phyloP scores from a whole-genome alignment of 1,140 invertebrate species.

The Lepidurus packardi region DNA sequence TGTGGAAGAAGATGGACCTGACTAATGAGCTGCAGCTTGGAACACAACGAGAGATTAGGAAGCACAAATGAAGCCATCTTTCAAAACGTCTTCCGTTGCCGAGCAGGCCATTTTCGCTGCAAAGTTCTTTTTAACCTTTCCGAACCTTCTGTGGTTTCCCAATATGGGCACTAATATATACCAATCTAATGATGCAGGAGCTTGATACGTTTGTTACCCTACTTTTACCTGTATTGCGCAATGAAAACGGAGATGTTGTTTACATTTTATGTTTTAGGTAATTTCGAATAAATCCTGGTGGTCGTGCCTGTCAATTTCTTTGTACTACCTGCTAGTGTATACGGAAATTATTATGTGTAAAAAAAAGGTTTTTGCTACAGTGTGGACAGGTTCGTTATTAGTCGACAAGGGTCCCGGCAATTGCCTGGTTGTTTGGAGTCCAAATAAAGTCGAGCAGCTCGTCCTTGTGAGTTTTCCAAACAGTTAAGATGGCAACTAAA shows the following conservation, averaged over 20 bases:
- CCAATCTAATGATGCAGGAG: too few species aligned
- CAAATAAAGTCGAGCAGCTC: slow-evolving; percentile 28
- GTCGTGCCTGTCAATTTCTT: too few species aligned
- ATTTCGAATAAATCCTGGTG: too few species aligned
- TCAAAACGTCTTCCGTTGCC: slow-evolving; percentile 18
- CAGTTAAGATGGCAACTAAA: slow-evolving; percentile 32
- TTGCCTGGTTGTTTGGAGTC: slow-evolving; percentile 29
- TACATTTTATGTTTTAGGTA: too few species aligned
- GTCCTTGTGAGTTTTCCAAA: slow-evolving; percentile 30
- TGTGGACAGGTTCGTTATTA: slow-evolving; percentile 24
- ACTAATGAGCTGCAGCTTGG: slow-evolving; percentile 21
- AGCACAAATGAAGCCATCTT: slow-evolving; percentile 21
- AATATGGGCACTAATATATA: neutral
- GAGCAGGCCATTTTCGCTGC: neutral
- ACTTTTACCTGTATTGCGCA: too few species aligned
- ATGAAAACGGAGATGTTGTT: too few species aligned
- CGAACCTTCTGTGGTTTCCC: neutral
- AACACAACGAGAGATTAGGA: slow-evolving; percentile 21
- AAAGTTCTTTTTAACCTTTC: neutral
- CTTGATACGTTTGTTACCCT: too few species aligned
- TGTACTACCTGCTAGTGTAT: too few species aligned
- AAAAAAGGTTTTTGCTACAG: neutral
- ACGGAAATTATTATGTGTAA: neutral
- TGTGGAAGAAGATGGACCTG: slow-evolving; percentile 11
- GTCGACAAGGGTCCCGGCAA: slow-evolving; percentile 27